Evolutionary conservation across 1,140 invertebrate species (phyloP), one percentile per base, ranked within the genome.

Genomic region (Drosophila asahinai): DNA sequence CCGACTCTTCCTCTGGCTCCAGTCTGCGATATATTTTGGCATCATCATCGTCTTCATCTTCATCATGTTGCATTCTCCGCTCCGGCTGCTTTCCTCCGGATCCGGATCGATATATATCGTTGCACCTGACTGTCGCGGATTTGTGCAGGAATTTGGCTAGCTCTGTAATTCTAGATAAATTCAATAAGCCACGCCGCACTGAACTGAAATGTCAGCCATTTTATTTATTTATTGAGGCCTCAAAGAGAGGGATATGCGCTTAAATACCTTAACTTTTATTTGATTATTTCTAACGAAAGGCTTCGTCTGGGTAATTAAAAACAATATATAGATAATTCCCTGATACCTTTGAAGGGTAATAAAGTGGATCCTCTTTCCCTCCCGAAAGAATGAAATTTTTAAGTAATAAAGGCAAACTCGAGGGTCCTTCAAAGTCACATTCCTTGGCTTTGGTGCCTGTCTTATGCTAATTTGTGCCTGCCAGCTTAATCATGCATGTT

Each of bases 401-500:
- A 11, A 57, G 54, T 19, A 57, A 57, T n/a, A 40, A 55, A 57
- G n/a, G 36, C 19, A 3, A 40, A 25, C n/a, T 62, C 14, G 17
- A 19, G 61, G 6, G 36, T 25, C 33, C 33, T 40, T 38, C 36
- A 30, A 57, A 65, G 71, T 51, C 72, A 51, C 40, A 76, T 66
- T 58, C 19, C 61, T 25, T 45, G 62, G 27, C 43, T 40, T 45
- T 45, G 49, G 27, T 47, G 63, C 64, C 64, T 64, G 73, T 42
- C 47, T 78, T 90, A 90, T 83, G 81, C 72, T 78, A 83, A 89
- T 89, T 72, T 65, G 49, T 62, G 38, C 42, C 73, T 75, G 71
- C 45, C 76, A 89, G 74, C 81, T 89, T 89, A 89, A 89, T 89
- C 86, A 89, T 89, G 86, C 86, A 84, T 89, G 86, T 90, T 89